Base-by-base conservation (phyloP, 2,797 vertebrate species). In the Rhadinocentrus ornatus region DNA sequence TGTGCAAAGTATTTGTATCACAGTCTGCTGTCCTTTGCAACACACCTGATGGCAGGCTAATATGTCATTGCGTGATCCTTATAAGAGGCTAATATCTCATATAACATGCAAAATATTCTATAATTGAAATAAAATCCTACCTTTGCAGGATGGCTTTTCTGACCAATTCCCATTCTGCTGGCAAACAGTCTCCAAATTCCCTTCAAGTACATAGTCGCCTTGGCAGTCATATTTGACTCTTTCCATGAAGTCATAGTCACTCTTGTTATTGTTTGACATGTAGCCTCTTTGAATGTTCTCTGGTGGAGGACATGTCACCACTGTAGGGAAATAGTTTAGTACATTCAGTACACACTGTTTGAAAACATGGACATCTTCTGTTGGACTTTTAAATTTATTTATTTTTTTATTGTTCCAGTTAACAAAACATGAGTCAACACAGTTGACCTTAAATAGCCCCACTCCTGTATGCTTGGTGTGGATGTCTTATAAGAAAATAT, bases 221-320 rank as follows among this genome's bases (percentile, higher is more conserved):
- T 90, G 54, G 86, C 97, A 98, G 73, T 92, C 95, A 0, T 95
- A 97, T 13, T 65, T 94, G 66, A 96, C 84, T 0, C 41, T 93
- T 24, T 97, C 96, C 0, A 81, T 89, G 69, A 93, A 96, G 68
- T 84, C 68, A 3, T 92, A 96, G 0, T 67, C 81, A 70, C 66
- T 88, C 15, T 90, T 80, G 0, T 88, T 78, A 0, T 31, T 76
- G 54, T 72, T 88, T 48, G 95, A 94, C 72, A 96, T 77, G 79
- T 92, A 97, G 12, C 96, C 96, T 3, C 94, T 93, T 10, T 90
- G 75, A 71, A 97, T 95, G 63, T 86, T 90, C 22, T 78, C 64
- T 0, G 96, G 96, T n/a, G 89, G 90, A 22, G 90, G 90, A 71
- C 96, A 97, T n/a, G 85, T 92, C 52, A 97, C 95, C 76, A 83